These are phyloP conservation scores for Boleophthalmus pectinirostris DNA, from an alignment of 2,113 vertebrate genomes.

Conservation along the genomic window DNA sequence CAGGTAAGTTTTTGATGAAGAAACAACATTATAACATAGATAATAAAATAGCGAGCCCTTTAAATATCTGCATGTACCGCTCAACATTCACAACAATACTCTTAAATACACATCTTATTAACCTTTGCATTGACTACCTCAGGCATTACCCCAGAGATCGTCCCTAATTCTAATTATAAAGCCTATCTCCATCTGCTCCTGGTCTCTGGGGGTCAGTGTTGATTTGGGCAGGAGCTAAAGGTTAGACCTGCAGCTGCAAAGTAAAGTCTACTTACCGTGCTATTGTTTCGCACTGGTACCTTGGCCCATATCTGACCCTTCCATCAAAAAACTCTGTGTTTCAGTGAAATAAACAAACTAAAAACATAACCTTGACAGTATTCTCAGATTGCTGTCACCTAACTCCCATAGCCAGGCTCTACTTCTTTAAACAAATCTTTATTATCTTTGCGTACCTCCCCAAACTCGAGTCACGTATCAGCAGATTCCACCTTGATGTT, in stretches of 20 bases:
- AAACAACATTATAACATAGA: no score
- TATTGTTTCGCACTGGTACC: neutral
- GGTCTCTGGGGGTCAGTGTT: conserved; percentile 8
- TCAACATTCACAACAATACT: neutral
- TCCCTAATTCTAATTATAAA: conserved; percentile 5
- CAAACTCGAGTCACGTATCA: conserved; percentile 18
- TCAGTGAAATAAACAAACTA: neutral
- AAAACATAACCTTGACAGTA: neutral
- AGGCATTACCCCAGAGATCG: conserved; percentile 2
- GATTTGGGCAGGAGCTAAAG: conserved; percentile 7
- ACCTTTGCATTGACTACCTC: conserved; percentile 9
- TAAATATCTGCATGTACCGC: no score
- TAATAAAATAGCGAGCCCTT: no score
- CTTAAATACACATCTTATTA: neutral
- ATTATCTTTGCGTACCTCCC: conserved; percentile 34
- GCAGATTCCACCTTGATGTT: conserved; percentile 41
- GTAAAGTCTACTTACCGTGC: neutral
- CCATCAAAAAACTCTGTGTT: neutral
- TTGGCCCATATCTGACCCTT: neutral
- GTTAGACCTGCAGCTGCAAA: neutral
- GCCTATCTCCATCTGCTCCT: conserved; percentile 4
- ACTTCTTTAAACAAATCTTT: conserved; percentile 44
- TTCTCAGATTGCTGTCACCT: conserved; percentile 39
- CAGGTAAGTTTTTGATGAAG: no score
- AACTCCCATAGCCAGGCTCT: conserved; percentile 36